A percentile compares a stretch with the other conserved stretches of the same genome.
Conservation (phyloP, 30 jellyfish, hydroid and myxozoan genomes). For the Aurelia aurita complex sp. Pacific region DNA sequence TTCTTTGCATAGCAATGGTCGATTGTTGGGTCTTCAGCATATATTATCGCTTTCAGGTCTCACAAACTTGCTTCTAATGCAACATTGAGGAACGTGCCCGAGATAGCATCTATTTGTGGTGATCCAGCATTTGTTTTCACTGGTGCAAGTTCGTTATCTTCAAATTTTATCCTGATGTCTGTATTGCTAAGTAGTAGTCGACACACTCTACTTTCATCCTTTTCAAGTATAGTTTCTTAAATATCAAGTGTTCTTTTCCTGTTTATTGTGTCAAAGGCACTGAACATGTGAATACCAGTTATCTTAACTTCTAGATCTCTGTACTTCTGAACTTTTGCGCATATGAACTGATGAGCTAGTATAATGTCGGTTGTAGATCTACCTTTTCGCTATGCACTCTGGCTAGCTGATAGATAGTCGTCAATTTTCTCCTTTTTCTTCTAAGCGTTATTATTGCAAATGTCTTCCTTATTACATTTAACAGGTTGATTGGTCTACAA, state of each 20-base stretch:
- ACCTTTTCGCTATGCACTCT: neutral
- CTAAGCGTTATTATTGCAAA: no score
- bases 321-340: conserved; percentile 14
- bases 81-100: conserved; percentile 13
- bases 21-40: no score
- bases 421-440: neutral
- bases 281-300: neutral
- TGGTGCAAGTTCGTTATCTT: neutral
- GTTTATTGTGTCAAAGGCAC: conserved; percentile 3
- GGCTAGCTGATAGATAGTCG: conserved; percentile 20
- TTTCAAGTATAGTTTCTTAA: neutral
- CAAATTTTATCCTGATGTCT: neutral
- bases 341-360: conserved; percentile 33
- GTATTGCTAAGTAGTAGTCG: neutral
- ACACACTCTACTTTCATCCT: neutral
- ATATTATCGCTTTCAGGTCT: no score
- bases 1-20: no score
- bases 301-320: conserved; percentile 1
- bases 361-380: conserved; percentile 19
- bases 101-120: conserved; percentile 39
- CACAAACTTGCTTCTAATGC: neutral
- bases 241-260: neutral
- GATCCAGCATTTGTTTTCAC: conserved; percentile 19
- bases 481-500: no score
- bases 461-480: no score